Percentiles rank a stretch among this genome's conserved stretches.
Evolutionary conservation across 1,140 invertebrate genomes (phyloP).

Genomic region (Diorhabda elongata): DNA sequence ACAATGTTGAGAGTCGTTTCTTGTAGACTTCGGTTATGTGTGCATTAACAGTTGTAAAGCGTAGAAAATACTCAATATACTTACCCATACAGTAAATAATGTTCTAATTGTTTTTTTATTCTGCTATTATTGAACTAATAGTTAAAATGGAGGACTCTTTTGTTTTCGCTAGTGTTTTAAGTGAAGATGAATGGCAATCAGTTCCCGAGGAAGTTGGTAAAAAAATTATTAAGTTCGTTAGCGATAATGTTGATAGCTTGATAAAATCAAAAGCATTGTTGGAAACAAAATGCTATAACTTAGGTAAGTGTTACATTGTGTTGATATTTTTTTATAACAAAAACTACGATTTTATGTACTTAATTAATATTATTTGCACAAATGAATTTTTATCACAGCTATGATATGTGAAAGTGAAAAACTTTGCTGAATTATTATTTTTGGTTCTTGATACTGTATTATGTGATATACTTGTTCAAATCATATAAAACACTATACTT

Average conservation of each 20-base stretch:
- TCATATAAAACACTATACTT: too few species aligned
- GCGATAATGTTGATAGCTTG: constrained; percentile 62
- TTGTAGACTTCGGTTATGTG: not conserved
- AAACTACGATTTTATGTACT: too few species aligned
- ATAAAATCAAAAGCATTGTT: constrained; percentile 66
- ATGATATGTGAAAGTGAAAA: too few species aligned
- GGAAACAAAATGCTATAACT: constrained; percentile 57
- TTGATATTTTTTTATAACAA: too few species aligned
- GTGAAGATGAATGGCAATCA: constrained; percentile 49
- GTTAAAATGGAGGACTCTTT: constrained; percentile 25
- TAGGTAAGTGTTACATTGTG: constrained; percentile 49
- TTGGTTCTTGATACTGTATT: too few species aligned
- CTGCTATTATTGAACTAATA: not conserved
- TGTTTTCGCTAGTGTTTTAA: constrained; percentile 38
- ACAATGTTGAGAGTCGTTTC: not conserved
- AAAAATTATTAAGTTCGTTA: constrained; percentile 62
- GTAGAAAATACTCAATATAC: not conserved
- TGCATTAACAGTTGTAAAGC: not conserved
- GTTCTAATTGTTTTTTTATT: not conserved
- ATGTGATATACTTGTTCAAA: too few species aligned
- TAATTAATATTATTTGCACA: too few species aligned
- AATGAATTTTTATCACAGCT: too few species aligned
- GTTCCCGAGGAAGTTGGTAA: constrained; percentile 49
- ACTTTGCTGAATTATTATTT: too few species aligned
- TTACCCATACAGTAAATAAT: not conserved